Evolutionary conservation across 2,797 vertebrate genomes (phyloP).

Genomic region (Tolypeutes matacus): DNA sequence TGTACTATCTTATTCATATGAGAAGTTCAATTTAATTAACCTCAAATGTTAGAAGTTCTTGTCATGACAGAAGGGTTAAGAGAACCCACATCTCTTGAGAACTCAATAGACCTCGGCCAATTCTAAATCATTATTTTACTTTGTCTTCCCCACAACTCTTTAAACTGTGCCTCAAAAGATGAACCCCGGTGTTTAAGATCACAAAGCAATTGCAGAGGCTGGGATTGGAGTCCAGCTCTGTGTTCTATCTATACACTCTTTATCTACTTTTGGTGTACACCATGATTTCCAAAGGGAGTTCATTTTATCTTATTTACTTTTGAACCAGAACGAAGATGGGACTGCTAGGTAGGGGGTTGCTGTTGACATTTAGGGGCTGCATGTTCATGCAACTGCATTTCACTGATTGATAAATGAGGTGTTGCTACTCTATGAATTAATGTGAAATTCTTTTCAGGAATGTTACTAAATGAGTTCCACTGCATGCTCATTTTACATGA

Average conservation of each 20-base stretch:
- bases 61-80: background rate
- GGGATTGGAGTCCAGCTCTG: background rate
- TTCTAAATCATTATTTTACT: background rate
- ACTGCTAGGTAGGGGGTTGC: background rate
- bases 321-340: background rate
- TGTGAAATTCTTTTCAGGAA: background rate
- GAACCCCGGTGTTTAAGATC: background rate
- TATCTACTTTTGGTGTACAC: background rate
- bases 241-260: background rate
- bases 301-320: background rate
- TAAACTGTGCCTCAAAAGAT: background rate
- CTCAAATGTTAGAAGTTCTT: background rate
- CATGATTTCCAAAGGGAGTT: background rate
- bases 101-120: background rate
- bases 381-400: background rate
- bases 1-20: background rate
- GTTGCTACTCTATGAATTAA: conserved; percentile 12
- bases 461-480: background rate
- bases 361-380: background rate
- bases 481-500: background rate
- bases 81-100: background rate
- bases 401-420: background rate
- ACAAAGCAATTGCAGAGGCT: background rate
- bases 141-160: background rate
- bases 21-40: conserved; percentile 42